These are phyloP conservation scores for Sciurus niger DNA, from an alignment of 2,113 vertebrate genomes.

Conservation along the genomic window DNA sequence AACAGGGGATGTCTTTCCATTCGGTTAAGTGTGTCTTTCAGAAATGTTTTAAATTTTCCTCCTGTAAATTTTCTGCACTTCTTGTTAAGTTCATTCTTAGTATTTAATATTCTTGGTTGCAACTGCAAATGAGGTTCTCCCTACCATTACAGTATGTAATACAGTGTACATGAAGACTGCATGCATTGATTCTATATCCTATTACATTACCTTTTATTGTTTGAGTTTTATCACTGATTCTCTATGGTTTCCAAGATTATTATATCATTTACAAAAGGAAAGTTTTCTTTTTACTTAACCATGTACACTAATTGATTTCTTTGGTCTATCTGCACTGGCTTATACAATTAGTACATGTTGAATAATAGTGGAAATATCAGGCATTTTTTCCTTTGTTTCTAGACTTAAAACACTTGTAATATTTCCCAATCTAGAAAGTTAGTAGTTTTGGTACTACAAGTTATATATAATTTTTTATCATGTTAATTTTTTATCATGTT, in stretches of 20 bases:
- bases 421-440: conserved; percentile 26
- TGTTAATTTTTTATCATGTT: background rate
- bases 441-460: background rate
- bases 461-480: background rate
- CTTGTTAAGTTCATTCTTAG: conserved; percentile 9
- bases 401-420: conserved; percentile 14
- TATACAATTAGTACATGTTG: background rate
- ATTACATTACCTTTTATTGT: conserved; percentile 35
- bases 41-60: background rate
- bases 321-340: background rate
- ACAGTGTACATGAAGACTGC: background rate
- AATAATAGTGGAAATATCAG: background rate
- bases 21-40: conserved; percentile 21
- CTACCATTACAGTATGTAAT: background rate
- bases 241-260: conserved; percentile 5
- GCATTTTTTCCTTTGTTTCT: background rate
- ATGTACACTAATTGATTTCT: background rate
- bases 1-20: background rate
- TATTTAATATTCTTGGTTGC: background rate
- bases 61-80: background rate
- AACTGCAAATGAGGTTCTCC: conserved; percentile 8
- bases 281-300: background rate
- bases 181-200: background rate
- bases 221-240: conserved; percentile 14
- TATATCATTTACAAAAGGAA: conserved; percentile 20